Base-by-base conservation (phyloP, 2,888 invertebrate species). In the Lydus trimaculatus region DNA sequence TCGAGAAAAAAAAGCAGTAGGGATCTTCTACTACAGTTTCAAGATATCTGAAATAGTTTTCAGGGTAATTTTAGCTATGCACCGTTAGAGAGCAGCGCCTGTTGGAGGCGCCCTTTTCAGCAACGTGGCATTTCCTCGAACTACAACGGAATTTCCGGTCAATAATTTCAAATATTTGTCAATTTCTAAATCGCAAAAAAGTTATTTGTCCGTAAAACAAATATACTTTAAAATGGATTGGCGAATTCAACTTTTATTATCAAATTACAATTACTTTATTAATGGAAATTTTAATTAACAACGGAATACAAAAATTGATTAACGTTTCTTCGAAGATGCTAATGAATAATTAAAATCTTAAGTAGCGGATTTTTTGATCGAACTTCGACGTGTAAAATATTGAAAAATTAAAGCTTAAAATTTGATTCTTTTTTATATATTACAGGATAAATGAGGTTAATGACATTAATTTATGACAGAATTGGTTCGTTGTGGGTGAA, bases 71-170 rank as follows among this genome's bases (percentile, higher is more conserved):
- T 66, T 31, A 11, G 69, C 69, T 66, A 58, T 11, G 15, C 5
- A 11, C 61, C 66, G 64, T 58, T 39, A 69, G 69, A 43, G 3
- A 39, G 66, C 69, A 63, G 63, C 69, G 39, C 48, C 17, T 15
- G 39, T 43, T 43, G n/a, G 63, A 63, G 20, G 48, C 64, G 58
- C 68, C 43, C 17, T 17, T 15, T 3, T 15, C 11, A 9, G 15
- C 6, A 20, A 9, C 6, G 17, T 58, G 69, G 63, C 17, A 0
- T 25, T 25, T 17, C 4, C 28, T 11, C 0, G 36, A 69, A 69
- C 69, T 69, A 65, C 0, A 17, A 7, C 52, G 11, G n/a, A 52
- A 33, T 68, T 69, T 56, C 48, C 52, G 65, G 65, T 65, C 65
- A 25, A 69, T 69, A 69, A 23, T 52, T 52, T 23, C 52, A 25